Percentiles rank a stretch among this genome's conserved stretches.
Conservation (phyloP, 2,888 invertebrate genomes). For the Drosophila parthenogenetica region DNA sequence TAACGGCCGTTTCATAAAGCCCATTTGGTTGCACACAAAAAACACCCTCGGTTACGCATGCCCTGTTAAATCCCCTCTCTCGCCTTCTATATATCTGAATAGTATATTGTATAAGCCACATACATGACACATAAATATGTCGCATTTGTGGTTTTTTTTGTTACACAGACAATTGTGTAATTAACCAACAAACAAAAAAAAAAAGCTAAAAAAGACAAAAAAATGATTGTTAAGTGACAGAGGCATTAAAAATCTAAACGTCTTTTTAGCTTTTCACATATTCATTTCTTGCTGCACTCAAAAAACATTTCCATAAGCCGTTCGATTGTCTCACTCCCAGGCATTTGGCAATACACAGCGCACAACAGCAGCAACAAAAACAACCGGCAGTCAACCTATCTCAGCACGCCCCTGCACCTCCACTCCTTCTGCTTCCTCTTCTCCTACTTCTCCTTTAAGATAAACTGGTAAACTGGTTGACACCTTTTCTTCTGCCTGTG, state of each 20-base stretch:
- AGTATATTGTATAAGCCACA: slow-evolving; percentile 66
- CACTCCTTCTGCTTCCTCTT: neutral
- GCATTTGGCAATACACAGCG: slow-evolving; percentile 46
- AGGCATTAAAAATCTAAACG: slow-evolving; percentile 57
- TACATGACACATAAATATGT: slow-evolving; percentile 59
- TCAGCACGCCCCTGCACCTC: neutral
- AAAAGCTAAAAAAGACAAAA: slow-evolving; percentile 28
- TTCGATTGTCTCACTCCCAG: slow-evolving; percentile 36
- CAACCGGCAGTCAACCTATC: slow-evolving; percentile 1
- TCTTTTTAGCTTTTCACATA: slow-evolving; percentile 50
- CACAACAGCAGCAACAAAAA: neutral
- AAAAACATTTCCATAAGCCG: slow-evolving; percentile 48
- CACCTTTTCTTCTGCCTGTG: slow-evolving; percentile 41
- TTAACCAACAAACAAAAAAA: slow-evolving; percentile 62
- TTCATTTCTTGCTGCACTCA: slow-evolving; percentile 37
- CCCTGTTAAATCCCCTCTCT: slow-evolving; percentile 35
- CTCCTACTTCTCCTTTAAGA: neutral
- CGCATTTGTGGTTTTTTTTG: slow-evolving; percentile 32
- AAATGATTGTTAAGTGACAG: slow-evolving; percentile 25
- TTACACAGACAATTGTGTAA: slow-evolving; percentile 76
- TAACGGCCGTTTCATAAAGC: slow-evolving; percentile 38
- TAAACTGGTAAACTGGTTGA: slow-evolving; percentile 48
- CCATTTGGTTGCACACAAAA: slow-evolving; percentile 53
- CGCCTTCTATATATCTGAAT: neutral
- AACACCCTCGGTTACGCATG: slow-evolving; percentile 73